Conservation (phyloP, 2,113 vertebrate species). For the human region DNA sequence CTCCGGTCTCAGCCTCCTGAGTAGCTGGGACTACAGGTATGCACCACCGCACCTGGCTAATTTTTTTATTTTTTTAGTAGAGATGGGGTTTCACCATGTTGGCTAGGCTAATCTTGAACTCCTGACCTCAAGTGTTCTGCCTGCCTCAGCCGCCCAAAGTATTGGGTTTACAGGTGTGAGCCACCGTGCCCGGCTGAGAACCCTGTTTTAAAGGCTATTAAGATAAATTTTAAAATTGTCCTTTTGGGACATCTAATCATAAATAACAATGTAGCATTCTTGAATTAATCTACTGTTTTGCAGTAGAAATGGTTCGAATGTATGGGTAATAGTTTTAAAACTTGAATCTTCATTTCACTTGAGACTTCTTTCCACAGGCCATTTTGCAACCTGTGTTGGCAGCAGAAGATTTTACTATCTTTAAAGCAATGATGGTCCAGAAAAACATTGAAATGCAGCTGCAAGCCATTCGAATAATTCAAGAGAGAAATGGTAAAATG, state of each 20-base stretch:
- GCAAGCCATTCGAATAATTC: slow-evolving; percentile 95
- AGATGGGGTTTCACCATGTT: too few relatives aligned
- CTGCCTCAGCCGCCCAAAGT: too few relatives aligned
- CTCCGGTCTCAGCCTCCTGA: too few relatives aligned
- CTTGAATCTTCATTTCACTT: slow-evolving; percentile 50
- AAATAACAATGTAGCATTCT: not conserved
- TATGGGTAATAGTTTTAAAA: slow-evolving; percentile 5
- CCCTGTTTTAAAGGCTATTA: slow-evolving; percentile 24
- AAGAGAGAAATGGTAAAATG: slow-evolving; percentile 93
- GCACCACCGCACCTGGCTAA: too few relatives aligned
- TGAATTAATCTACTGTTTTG: not conserved
- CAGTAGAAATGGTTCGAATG: not conserved
- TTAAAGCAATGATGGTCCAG: slow-evolving; percentile 97
- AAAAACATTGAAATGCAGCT: slow-evolving; percentile 98
- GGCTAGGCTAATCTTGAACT: too few relatives aligned
- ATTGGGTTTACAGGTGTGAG: too few relatives aligned
- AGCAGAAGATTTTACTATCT: slow-evolving; percentile 96
- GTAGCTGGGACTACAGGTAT: too few relatives aligned
- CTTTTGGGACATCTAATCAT: not conserved
- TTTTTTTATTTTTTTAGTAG: too few relatives aligned
- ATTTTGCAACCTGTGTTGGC: slow-evolving; percentile 95
- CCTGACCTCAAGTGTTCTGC: too few relatives aligned
- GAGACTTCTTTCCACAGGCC: slow-evolving; percentile 81
- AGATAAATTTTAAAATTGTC: not conserved
- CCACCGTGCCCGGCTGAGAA: not conserved